Evolutionary conservation across 2,888 invertebrate genomes (phyloP), one percentile per base, ranked within the genome.

Genomic region (Cordylochernes scorpioides): DNA sequence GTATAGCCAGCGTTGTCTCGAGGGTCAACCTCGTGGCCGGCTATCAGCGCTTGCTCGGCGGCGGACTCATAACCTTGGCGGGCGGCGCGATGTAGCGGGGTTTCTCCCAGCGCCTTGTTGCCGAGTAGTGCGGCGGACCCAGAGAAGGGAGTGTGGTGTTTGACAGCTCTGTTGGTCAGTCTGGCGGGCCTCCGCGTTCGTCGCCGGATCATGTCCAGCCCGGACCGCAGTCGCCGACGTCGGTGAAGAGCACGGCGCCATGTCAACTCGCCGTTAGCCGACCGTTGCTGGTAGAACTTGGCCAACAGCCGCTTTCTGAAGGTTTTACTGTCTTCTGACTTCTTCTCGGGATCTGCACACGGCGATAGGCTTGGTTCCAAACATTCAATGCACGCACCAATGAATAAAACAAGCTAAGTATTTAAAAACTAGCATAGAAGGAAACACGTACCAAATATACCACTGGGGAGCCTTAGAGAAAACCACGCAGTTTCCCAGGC

Each of bases 31-130:
- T 70, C 65, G 47, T n/a, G n/a, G n/a, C n/a, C n/a, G n/a, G n/a
- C n/a, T n/a, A n/a, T n/a, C 78, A 80, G 73, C 1, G 74, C 73
- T 43, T 78, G 73, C 2, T 82, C 72, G 38, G 69, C 65, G 47
- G n/a, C n/a, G n/a, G n/a, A n/a, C n/a, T n/a, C 71, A 46, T 77
- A 73, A 29, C 82, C 82, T 31, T 77, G 64, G 44, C 84, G 63
- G 2, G 86, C 80, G 25, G 86, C 82, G 45, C 84, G 64, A 50
- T 88, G 88, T 28, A 88, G 62, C 44, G 77, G 67, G 2, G 84
- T 86, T 54, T 88, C 86, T 5, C 88, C 88, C 18, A 82, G 68
- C 28, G 84, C 78, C 52, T 86, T 86, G 53, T 84, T 86, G 30
- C 86, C 67, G 36, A 82, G 78, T 75, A 82, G n/a, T n/a, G n/a